Evolutionary conservation across 1,140 invertebrate species (phyloP).

Genomic region (Oedothorax gibbosus): DNA sequence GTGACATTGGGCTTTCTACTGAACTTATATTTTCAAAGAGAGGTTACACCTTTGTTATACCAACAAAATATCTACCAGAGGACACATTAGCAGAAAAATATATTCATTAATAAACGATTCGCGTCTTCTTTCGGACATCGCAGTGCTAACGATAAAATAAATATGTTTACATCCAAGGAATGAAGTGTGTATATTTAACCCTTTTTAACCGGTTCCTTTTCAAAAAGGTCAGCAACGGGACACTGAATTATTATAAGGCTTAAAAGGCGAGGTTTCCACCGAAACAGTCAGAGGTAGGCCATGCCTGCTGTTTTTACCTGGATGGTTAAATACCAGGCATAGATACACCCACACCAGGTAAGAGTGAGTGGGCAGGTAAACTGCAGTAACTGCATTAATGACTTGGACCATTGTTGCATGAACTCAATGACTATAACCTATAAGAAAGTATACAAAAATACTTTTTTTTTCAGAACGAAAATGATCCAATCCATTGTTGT

Average conservation of each 20-base stretch:
- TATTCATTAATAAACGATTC: conserved; percentile 1
- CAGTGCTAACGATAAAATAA: conserved; percentile 38
- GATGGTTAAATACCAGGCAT: not conserved
- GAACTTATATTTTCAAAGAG: too few relatives aligned
- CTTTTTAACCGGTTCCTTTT: conserved; percentile 22
- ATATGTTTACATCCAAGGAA: conserved; percentile 17
- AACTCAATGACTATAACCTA: too few relatives aligned
- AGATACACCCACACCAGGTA: not conserved
- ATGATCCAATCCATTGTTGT: too few relatives aligned
- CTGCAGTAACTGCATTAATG: too few relatives aligned
- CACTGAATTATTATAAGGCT: not conserved
- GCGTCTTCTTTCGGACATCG: not conserved
- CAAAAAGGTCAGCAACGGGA: not conserved
- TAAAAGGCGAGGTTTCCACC: not conserved
- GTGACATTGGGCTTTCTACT: too few relatives aligned
- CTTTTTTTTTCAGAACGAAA: too few relatives aligned
- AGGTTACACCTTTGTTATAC: too few relatives aligned
- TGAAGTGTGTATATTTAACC: conserved; percentile 16
- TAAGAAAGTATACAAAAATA: too few relatives aligned
- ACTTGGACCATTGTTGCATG: too few relatives aligned
- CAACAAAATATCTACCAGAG: not conserved
- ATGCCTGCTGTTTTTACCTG: not conserved
- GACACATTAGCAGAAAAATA: not conserved
- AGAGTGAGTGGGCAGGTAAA: not conserved
- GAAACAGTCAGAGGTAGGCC: conserved; percentile 6